Conservation (phyloP, 2,888 invertebrate species). For the Andricus curvator region DNA sequence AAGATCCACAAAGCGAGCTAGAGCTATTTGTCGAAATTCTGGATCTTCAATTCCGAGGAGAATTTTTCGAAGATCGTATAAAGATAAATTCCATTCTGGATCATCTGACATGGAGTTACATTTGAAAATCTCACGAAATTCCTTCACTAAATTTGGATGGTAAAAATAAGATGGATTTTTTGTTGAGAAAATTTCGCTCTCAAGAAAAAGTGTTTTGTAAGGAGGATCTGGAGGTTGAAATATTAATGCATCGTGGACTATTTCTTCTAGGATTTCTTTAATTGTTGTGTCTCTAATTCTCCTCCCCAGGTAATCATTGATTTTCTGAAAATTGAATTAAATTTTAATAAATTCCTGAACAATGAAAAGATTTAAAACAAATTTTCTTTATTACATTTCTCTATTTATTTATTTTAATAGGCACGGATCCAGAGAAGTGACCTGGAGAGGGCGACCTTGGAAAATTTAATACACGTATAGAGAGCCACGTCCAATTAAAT, state of each 20-base stretch:
- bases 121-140: conserved; percentile 59
- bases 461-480: too few relatives aligned
- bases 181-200: conserved; percentile 60
- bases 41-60: conserved; percentile 55
- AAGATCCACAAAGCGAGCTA: conserved; percentile 53
- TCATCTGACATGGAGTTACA: conserved; percentile 4
- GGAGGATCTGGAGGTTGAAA: conserved; percentile 45
- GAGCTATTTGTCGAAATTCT: conserved; percentile 42
- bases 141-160: conserved; percentile 49
- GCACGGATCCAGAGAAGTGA: too few relatives aligned
- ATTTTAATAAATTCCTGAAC: not conserved
- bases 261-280: conserved; percentile 57
- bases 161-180: conserved; percentile 64
- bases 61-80: conserved; percentile 59
- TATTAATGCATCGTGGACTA: conserved; percentile 51
- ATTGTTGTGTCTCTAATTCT: conserved; percentile 55
- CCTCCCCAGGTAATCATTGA: conserved; percentile 58
- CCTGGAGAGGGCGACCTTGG: too few relatives aligned
- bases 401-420: too few relatives aligned
- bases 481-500: too few relatives aligned
- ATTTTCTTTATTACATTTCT: not conserved
- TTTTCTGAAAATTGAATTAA: not conserved
- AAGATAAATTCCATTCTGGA: conserved; percentile 61
- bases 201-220: conserved; percentile 59
- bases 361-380: too few relatives aligned